A percentile compares a stretch with the other conserved stretches of the same genome.
phyloP scores from a whole-genome alignment of 2,888 invertebrate genomes.

The Rhimphoctona megacephalus region DNA sequence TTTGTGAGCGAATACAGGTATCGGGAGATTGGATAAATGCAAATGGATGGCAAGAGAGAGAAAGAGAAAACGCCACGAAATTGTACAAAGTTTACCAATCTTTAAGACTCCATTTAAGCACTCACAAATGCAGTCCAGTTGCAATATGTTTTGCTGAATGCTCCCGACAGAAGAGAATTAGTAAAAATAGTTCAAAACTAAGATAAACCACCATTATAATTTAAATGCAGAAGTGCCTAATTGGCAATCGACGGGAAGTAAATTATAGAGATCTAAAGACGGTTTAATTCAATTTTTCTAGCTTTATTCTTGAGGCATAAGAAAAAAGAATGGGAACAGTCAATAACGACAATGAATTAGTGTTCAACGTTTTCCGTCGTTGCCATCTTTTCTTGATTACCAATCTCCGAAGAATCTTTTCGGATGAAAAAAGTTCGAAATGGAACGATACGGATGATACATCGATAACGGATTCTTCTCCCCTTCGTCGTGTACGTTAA shows the following conservation, averaged over 20 bases:
- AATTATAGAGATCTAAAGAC: background rate
- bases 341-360: background rate
- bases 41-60: constrained; percentile 1
- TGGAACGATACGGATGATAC: background rate
- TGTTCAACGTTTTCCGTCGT: background rate
- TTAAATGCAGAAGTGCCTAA: no score
- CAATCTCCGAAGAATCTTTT: background rate
- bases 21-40: background rate
- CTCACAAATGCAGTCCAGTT: no score
- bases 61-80: background rate
- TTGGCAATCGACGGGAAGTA: background rate
- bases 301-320: background rate
- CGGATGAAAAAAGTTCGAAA: background rate
- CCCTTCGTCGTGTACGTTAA: background rate
- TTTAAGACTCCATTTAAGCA: background rate
- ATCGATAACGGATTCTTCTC: constrained; percentile 7
- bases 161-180: no score
- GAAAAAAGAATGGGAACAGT: background rate
- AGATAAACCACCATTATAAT: no score
- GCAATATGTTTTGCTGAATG: no score
- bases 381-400: background rate
- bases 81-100: background rate
- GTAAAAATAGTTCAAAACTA: no score
- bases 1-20: background rate
- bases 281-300: background rate